A percentile compares a stretch with the other conserved stretches of the same genome.
These are phyloP conservation scores for Anoplolepis gracilipes DNA, from an alignment of 1,140 invertebrate genomes.

Conservation along the genomic window DNA sequence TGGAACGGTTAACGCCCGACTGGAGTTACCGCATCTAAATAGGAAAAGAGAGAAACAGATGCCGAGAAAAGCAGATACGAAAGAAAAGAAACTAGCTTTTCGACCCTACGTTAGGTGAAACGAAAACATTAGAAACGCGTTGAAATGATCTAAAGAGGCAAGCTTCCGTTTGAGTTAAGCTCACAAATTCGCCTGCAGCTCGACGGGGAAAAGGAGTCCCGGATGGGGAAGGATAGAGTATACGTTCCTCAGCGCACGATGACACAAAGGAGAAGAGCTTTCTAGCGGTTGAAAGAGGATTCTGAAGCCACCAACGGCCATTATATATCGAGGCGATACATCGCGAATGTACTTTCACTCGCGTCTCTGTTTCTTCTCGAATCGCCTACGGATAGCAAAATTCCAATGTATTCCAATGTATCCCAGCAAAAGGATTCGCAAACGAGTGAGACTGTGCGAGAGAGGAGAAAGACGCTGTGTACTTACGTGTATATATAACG, in stretches of 20 bases:
- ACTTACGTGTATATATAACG: constrained; percentile 24
- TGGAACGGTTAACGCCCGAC: neutral
- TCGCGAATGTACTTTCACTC: constrained; percentile 36
- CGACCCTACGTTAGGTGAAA: constrained; percentile 39
- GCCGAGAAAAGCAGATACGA: neutral
- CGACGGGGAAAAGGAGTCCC: constrained; percentile 16
- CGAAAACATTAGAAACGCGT: constrained; percentile 55
- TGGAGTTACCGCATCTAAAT: constrained; percentile 23
- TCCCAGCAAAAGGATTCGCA: constrained; percentile 18
- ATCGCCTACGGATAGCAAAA: constrained; percentile 48
- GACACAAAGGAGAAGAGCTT: constrained; percentile 53
- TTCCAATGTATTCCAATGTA: neutral
- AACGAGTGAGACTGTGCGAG: neutral
- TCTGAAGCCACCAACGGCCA: constrained; percentile 47
- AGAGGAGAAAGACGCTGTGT: neutral
- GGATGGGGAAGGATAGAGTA: neutral
- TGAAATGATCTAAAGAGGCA: constrained; percentile 49
- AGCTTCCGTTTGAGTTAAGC: constrained; percentile 55
- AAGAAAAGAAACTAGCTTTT: constrained; percentile 25
- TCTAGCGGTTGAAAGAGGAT: constrained; percentile 34
- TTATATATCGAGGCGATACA: constrained; percentile 59
- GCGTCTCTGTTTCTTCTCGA: constrained; percentile 42
- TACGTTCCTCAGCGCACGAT: constrained; percentile 29
- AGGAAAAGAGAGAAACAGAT: constrained; percentile 34
- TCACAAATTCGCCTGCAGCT: constrained; percentile 45